Evolutionary conservation across 2,113 vertebrate genomes (phyloP), one percentile per base, ranked within the genome.

Genomic region (Poeciliopsis occidentalis): DNA sequence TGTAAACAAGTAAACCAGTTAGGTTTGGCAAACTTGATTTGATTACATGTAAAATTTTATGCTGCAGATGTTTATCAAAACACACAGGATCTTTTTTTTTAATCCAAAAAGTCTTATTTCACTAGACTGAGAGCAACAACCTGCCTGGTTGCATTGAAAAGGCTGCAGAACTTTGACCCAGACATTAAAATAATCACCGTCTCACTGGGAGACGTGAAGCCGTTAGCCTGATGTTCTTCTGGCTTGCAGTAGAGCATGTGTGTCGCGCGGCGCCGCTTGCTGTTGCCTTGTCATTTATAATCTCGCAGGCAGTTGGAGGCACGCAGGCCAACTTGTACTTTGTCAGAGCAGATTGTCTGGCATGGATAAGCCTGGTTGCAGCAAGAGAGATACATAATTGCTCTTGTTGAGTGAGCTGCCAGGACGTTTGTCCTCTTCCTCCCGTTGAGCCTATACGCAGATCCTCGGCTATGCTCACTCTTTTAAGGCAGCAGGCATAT

Each of bases 331-430:
- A 85, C 85, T 86, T 88, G 79, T 89, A 79, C 81, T 88, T 89
- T 88, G 85, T 88, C 86, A 79, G 80, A 89, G 87, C 89, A 91
- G 89, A 91, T 84, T 91, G 89, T 85, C 84, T 92, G 88, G 88
- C 88, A 85, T 84, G 80, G 85, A 88, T 85, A 89, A 86, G 85
- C 81, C 85, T 79, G 78, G 83, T 71, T 88, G 78, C 72, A 76
- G 65, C 75, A 62, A 76, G 71, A 78, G 71, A 77, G 81, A 87
- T 76, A 80, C 83, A 89, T 89, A 88, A 87, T 88, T 87, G 86
- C 86, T 89, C 85, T 85, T 87, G 81, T 84, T 81, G 82, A 67
- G 60, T 73, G 73, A 81, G 71, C 83, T 88, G 85, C 88, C 89
- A 92, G 88, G 83, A 75, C 84, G 82, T 87, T 12, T 10, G 10